These are phyloP conservation scores for Tautogolabrus adspersus DNA, from an alignment of 2,113 vertebrate genomes.

Conservation along the genomic window DNA sequence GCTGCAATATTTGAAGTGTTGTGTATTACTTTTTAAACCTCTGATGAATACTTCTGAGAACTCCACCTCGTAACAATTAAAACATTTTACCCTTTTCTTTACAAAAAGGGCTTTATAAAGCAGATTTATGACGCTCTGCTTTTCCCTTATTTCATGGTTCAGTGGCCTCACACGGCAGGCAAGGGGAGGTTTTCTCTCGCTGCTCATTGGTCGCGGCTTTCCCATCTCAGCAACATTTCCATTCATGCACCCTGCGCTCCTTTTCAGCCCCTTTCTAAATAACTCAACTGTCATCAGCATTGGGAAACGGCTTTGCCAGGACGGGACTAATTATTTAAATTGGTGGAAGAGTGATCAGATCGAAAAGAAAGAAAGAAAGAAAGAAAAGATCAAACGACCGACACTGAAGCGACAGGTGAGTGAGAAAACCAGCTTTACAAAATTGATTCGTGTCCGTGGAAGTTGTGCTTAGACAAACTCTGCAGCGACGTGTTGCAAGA, in stretches of 20 bases:
- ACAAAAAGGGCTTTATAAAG: constrained; percentile 7
- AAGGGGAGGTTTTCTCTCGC: constrained; percentile 80
- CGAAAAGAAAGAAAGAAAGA: background rate
- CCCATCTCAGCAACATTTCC: constrained; percentile 74
- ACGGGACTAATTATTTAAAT: constrained; percentile 78
- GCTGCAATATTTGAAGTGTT: background rate
- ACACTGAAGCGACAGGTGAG: constrained; percentile 79
- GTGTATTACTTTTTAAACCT: background rate
- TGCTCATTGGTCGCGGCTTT: constrained; percentile 79
- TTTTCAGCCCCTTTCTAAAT: constrained; percentile 77
- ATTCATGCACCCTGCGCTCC: constrained; percentile 80
- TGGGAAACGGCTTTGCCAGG: constrained; percentile 60
- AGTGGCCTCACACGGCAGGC: constrained; percentile 76
- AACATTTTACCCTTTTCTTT: background rate
- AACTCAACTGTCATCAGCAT: constrained; percentile 79
- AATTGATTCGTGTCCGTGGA: background rate
- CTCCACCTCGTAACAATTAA: background rate
- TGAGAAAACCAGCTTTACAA: constrained; percentile 4
- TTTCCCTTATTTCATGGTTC: constrained; percentile 83
- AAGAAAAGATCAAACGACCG: constrained; percentile 31
- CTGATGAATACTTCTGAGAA: background rate
- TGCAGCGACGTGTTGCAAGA: constrained; percentile 3
- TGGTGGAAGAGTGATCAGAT: constrained; percentile 61
- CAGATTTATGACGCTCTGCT: constrained; percentile 75
- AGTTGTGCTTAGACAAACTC: background rate